phyloP scores from a whole-genome alignment of 2,888 invertebrate species.

The Eupelmus urozonus region DNA sequence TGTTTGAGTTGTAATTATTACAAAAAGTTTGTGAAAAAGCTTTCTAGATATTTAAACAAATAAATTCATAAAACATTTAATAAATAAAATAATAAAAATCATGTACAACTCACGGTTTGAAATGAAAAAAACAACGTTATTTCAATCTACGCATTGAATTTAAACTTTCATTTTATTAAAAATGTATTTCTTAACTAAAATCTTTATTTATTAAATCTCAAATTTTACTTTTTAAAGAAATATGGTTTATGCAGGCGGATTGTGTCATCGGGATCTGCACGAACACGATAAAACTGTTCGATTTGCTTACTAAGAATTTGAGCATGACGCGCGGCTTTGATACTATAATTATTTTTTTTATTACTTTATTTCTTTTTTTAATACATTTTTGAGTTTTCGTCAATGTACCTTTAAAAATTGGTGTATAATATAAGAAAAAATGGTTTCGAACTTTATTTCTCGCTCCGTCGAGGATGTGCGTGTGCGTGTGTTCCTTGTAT shows the following conservation, averaged over 20 bases:
- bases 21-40: no score
- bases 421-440: constrained; percentile 55
- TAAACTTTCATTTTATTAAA: not conserved
- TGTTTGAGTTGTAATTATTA: no score
- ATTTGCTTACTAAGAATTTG: constrained; percentile 64
- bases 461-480: constrained; percentile 39
- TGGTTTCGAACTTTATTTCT: constrained; percentile 51
- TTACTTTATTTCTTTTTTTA: constrained; percentile 33
- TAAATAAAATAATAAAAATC: no score
- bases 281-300: constrained; percentile 16
- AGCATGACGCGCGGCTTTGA: constrained; percentile 73
- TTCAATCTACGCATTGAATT: no score
- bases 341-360: constrained; percentile 38
- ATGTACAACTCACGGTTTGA: no score
- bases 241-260: constrained; percentile 1
- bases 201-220: constrained; percentile 2
- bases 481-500: constrained; percentile 39
- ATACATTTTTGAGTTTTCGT: constrained; percentile 39
- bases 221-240: not conserved
- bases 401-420: constrained; percentile 57
- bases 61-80: no score
- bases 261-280: not conserved
- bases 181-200: not conserved
- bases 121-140: no score
- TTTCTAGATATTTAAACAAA: no score